Conservation (phyloP, 1,140 invertebrate species). For the Brachionus angularis region DNA sequence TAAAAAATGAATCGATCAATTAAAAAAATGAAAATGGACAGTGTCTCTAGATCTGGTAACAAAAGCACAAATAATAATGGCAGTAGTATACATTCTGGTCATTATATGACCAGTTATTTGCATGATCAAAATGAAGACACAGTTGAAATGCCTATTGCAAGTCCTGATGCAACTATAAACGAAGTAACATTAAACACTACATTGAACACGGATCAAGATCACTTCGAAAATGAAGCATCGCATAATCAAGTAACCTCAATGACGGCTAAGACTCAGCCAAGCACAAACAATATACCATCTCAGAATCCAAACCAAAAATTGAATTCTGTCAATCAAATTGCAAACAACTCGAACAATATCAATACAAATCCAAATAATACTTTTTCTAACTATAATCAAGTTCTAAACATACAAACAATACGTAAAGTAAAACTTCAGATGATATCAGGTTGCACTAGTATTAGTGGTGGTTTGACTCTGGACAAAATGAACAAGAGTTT, state of each 20-base stretch:
- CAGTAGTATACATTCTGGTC: slow-evolving; percentile 26
- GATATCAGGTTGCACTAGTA: too few relatives aligned
- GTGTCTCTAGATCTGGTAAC: not conserved
- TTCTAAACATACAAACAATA: too few relatives aligned
- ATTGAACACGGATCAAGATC: not conserved
- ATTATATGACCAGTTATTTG: slow-evolving; percentile 36
- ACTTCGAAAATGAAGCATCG: too few relatives aligned
- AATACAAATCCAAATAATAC: too few relatives aligned
- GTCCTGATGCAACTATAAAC: slow-evolving; percentile 39
- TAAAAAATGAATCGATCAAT: slow-evolving; percentile 18
- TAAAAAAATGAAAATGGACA: slow-evolving; percentile 2
- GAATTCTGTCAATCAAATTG: too few relatives aligned
- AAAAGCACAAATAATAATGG: not conserved
- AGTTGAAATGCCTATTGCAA: slow-evolving; percentile 39
- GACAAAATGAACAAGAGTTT: slow-evolving; percentile 35
- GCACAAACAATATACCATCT: too few relatives aligned
- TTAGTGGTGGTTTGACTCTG: slow-evolving; percentile 29
- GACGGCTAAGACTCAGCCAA: too few relatives aligned
- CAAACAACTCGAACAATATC: too few relatives aligned
- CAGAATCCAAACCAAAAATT: too few relatives aligned
- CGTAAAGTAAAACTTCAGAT: too few relatives aligned
- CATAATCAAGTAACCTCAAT: too few relatives aligned
- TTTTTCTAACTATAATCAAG: too few relatives aligned
- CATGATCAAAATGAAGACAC: slow-evolving; percentile 26
- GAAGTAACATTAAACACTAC: slow-evolving; percentile 33